Conservation (phyloP, 2,797 vertebrate genomes). For the Dermochelys coriacea region DNA sequence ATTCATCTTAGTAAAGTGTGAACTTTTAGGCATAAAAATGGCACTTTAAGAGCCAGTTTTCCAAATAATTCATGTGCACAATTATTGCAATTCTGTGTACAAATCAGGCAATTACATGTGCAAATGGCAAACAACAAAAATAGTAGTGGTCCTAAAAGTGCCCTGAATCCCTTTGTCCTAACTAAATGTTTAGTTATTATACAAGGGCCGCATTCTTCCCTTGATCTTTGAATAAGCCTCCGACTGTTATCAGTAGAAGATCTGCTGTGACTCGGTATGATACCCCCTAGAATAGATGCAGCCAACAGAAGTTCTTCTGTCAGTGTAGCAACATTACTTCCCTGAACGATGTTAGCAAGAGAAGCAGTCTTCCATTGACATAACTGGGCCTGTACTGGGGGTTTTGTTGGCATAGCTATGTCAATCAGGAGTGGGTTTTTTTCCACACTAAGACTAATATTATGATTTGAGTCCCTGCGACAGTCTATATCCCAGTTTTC, state of each 20-base stretch:
- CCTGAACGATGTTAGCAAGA: background rate
- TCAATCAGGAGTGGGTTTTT: background rate
- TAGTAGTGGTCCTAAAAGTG: background rate
- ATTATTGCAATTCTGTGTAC: background rate
- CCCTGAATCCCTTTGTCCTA: background rate
- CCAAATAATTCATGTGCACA: background rate
- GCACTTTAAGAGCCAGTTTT: background rate
- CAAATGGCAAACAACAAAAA: background rate
- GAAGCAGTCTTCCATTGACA: background rate
- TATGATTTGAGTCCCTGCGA: background rate
- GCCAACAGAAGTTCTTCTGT: background rate
- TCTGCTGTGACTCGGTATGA: background rate
- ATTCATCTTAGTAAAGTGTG: background rate
- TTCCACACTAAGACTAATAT: background rate
- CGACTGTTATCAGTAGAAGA: background rate
- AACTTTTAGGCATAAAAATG: background rate
- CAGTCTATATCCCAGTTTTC: background rate
- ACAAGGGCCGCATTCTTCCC: background rate
- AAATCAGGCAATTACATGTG: background rate
- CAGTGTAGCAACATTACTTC: background rate
- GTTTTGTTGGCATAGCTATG: background rate
- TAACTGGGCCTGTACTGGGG: background rate
- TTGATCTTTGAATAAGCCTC: background rate
- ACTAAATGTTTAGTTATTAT: background rate
- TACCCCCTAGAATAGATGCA: background rate